These are phyloP conservation scores for Lycaon pictus DNA, from an alignment of 2,113 vertebrate species.

Conservation along the genomic window DNA sequence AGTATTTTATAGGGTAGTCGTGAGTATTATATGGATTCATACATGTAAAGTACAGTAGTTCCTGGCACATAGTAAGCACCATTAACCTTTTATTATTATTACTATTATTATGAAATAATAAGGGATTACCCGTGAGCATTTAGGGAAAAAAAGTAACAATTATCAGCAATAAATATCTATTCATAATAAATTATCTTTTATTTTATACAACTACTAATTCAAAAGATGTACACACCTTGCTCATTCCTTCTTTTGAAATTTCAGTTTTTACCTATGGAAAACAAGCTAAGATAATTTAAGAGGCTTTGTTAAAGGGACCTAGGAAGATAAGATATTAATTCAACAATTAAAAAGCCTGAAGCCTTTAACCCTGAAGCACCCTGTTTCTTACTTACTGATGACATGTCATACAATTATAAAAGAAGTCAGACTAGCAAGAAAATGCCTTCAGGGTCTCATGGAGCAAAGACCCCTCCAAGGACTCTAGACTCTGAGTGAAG, in stretches of 20 bases:
- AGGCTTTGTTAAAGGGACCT: background rate
- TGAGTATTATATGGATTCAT: background rate
- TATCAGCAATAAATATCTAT: background rate
- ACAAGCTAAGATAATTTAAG: constrained; percentile 1
- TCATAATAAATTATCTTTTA: background rate
- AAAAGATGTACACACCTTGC: background rate
- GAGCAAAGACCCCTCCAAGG: background rate
- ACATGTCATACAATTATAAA: background rate
- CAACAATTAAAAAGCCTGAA: constrained; percentile 24
- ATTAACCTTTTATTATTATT: background rate
- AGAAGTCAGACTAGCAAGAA: background rate
- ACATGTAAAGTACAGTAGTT: background rate
- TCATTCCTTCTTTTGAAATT: background rate
- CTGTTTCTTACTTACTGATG: constrained; percentile 45
- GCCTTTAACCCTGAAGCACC: background rate
- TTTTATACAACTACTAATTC: background rate
- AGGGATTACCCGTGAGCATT: background rate
- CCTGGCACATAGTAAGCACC: background rate
- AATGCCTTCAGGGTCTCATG: background rate
- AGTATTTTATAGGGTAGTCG: background rate
- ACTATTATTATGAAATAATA: background rate
- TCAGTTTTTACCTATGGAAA: constrained; percentile 8
- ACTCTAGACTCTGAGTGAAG: background rate
- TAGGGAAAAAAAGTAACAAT: background rate
- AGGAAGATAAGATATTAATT: background rate